Conservation (phyloP, 2,797 vertebrate genomes). For the Acanthiza pusilla region DNA sequence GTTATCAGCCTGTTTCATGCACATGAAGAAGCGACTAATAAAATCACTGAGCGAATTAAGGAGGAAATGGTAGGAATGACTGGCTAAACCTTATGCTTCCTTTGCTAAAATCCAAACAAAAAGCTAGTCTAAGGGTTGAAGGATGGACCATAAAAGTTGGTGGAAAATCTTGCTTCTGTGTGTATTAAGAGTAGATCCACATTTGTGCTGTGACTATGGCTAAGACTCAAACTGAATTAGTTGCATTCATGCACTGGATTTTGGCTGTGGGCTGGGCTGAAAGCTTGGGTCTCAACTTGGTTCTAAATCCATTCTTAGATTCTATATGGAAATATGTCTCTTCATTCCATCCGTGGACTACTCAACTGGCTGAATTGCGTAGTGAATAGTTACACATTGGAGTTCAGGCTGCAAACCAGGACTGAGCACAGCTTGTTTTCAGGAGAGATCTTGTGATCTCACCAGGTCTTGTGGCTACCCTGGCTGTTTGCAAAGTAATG, state of each 20-base stretch:
- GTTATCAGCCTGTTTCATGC: constrained; percentile 95
- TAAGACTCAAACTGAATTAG: background rate
- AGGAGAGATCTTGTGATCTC: no score
- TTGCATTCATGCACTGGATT: background rate
- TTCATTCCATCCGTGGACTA: background rate
- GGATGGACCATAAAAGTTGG: background rate
- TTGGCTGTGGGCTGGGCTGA: background rate
- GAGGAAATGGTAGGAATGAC: constrained; percentile 86
- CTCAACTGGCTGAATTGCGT: accelerated
- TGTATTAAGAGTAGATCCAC: background rate
- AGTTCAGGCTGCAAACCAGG: background rate
- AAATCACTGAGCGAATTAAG: constrained; percentile 92
- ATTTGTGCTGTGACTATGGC: background rate
- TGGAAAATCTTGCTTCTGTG: background rate
- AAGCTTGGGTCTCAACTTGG: background rate
- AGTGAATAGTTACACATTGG: background rate
- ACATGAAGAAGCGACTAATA: constrained; percentile 88
- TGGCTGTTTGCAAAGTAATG: background rate
- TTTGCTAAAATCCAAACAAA: background rate
- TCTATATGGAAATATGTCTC: background rate
- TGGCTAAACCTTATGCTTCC: background rate
- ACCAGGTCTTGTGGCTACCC: background rate
- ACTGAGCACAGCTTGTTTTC: background rate
- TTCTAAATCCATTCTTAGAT: background rate
- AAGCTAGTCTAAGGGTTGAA: background rate